Evolutionary conservation across 2,888 invertebrate genomes (phyloP).

Genomic region (Neocrepidodera transversa): DNA sequence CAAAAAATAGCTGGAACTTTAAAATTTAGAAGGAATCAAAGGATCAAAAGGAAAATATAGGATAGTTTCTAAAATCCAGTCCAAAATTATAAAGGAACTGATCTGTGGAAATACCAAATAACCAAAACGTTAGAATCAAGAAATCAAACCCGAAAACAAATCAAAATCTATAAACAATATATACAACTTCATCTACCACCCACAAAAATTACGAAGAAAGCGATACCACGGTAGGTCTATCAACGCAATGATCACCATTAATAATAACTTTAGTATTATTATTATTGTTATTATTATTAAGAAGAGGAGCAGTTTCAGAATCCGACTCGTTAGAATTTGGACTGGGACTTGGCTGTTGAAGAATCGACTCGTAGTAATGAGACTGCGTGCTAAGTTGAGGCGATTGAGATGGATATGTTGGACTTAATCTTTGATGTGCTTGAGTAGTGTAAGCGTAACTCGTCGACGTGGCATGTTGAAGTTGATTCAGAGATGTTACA

Average conservation of each 20-base stretch:
- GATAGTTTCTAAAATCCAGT: too few species aligned
- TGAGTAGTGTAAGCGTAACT: slow-evolving; percentile 48
- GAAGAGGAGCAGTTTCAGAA: slow-evolving; percentile 55
- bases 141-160: too few species aligned
- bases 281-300: slow-evolving; percentile 49
- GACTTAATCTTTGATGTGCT: slow-evolving; percentile 52
- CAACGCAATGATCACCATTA: slow-evolving; percentile 51
- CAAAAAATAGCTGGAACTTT: too few species aligned
- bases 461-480: slow-evolving; percentile 49
- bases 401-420: slow-evolving; percentile 53
- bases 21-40: too few species aligned
- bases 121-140: too few species aligned
- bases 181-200: slow-evolving; percentile 25
- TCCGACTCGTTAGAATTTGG: slow-evolving; percentile 51
- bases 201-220: slow-evolving; percentile 47
- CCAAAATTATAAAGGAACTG: too few species aligned
- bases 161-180: slow-evolving; percentile 15
- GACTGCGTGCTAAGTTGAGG: slow-evolving; percentile 55
- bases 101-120: too few species aligned
- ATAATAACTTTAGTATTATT: slow-evolving; percentile 55
- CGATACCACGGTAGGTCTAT: slow-evolving; percentile 58
- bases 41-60: too few species aligned
- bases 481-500: slow-evolving; percentile 48
- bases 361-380: slow-evolving; percentile 52
- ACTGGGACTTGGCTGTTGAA: slow-evolving; percentile 53